Evolutionary conservation across 1,140 invertebrate species (phyloP).

Genomic region (Vanessa tameamea): DNA sequence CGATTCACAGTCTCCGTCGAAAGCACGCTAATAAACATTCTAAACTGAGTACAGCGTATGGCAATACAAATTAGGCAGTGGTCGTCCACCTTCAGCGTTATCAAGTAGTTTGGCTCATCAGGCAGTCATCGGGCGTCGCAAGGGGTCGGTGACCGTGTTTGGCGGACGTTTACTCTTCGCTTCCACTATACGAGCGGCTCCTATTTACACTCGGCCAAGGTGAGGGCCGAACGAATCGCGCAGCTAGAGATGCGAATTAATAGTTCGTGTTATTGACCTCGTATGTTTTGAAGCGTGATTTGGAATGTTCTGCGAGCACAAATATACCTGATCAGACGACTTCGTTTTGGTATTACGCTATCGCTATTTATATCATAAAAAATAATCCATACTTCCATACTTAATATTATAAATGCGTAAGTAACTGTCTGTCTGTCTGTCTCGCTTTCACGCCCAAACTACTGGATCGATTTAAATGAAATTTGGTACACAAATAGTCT

Average conservation of each 20-base stretch:
- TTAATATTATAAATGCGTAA: too few relatives aligned
- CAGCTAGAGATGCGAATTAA: constrained; percentile 43
- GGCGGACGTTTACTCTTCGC: constrained; percentile 54
- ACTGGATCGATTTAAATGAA: too few relatives aligned
- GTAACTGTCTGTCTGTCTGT: too few relatives aligned
- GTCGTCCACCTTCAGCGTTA: constrained; percentile 37
- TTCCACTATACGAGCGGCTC: constrained; percentile 16
- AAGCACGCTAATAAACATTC: constrained; percentile 35
- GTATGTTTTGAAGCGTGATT: constrained; percentile 38
- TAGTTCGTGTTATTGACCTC: constrained; percentile 45
- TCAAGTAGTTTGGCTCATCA: constrained; percentile 52
- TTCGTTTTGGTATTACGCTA: background rate
- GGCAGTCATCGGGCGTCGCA: constrained; percentile 49
- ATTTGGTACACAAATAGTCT: too few relatives aligned
- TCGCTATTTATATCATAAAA: background rate
- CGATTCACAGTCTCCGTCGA: constrained; percentile 19
- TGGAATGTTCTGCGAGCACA: constrained; percentile 27
- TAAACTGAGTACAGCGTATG: constrained; percentile 35
- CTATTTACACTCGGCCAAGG: constrained; percentile 54
- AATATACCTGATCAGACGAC: background rate
- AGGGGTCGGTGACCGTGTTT: constrained; percentile 65
- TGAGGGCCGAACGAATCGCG: constrained; percentile 47
- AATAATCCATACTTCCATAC: too few relatives aligned
- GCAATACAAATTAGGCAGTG: constrained; percentile 46
- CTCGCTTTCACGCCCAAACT: too few relatives aligned